These are phyloP conservation scores for Misgurnus anguillicaudatus DNA, from an alignment of 2,113 vertebrate genomes.

Conservation along the genomic window DNA sequence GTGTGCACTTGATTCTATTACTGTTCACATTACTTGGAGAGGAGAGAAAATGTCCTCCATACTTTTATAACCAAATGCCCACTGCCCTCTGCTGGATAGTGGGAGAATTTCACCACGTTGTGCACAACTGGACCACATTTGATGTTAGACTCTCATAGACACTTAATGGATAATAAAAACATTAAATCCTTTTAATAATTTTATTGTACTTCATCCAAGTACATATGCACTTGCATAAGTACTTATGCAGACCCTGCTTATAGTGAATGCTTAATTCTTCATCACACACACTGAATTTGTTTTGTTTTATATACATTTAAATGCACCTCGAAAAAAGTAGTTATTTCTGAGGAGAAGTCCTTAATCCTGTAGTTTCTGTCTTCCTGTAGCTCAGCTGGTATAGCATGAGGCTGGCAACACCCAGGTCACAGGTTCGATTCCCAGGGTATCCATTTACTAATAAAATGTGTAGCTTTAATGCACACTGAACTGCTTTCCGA, in stretches of 20 bases:
- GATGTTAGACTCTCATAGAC: too few relatives aligned
- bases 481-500: neutral
- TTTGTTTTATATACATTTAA: too few relatives aligned
- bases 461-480: too few relatives aligned
- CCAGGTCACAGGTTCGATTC: neutral
- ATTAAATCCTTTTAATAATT: neutral
- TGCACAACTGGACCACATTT: neutral
- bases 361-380: neutral
- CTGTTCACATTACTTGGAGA: neutral
- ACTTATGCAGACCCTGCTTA: neutral
- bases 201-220: neutral
- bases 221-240: neutral
- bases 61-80: conserved; percentile 48
- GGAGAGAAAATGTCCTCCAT: conserved; percentile 27
- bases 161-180: neutral
- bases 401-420: neutral
- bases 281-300: too few relatives aligned
- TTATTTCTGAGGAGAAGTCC: neutral
- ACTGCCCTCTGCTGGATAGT: conserved; percentile 66
- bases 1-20: neutral
- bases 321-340: too few relatives aligned
- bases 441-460: neutral
- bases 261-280: neutral
- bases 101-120: neutral
- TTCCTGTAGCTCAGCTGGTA: neutral